Conservation (phyloP, 1,140 invertebrate genomes). For the Yoshiicerus persimilis region DNA sequence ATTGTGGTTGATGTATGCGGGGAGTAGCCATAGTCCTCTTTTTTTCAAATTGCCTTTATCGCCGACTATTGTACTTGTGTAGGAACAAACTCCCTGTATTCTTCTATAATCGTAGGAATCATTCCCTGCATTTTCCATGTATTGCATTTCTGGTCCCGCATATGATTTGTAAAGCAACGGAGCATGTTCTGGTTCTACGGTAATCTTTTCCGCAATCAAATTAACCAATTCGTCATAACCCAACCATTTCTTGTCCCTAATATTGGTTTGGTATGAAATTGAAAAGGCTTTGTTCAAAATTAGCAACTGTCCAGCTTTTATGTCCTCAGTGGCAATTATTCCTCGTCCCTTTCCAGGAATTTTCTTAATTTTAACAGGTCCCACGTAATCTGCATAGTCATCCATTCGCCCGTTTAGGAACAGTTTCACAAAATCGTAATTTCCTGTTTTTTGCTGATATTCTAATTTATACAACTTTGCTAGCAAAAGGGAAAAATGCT, state of each 20-base stretch:
- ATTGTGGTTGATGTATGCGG: conserved; percentile 12
- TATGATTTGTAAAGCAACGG: not conserved
- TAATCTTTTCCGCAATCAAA: not conserved
- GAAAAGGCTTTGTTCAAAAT: not conserved
- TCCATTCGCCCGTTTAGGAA: not conserved
- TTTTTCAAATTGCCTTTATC: not conserved
- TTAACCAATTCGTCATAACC: not conserved
- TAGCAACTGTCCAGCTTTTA: not conserved
- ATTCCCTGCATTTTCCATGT: not conserved
- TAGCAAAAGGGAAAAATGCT: not conserved
- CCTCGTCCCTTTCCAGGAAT: not conserved
- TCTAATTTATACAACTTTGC: not conserved
- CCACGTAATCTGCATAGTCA: not conserved
- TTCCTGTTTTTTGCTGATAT: not conserved
- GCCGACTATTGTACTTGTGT: not conserved
- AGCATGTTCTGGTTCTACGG: not conserved
- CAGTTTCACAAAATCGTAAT: not conserved
- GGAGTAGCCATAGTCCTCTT: conserved; percentile 21
- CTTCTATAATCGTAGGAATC: not conserved
- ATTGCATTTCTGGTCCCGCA: not conserved
- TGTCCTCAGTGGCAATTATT: not conserved
- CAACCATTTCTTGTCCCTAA: not conserved
- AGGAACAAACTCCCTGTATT: not conserved
- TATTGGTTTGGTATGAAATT: not conserved
- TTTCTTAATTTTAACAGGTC: not conserved